Evolutionary conservation across 2,888 invertebrate species (phyloP), one percentile per base, ranked within the genome.

Genomic region (Hoplodrina ambigua): DNA sequence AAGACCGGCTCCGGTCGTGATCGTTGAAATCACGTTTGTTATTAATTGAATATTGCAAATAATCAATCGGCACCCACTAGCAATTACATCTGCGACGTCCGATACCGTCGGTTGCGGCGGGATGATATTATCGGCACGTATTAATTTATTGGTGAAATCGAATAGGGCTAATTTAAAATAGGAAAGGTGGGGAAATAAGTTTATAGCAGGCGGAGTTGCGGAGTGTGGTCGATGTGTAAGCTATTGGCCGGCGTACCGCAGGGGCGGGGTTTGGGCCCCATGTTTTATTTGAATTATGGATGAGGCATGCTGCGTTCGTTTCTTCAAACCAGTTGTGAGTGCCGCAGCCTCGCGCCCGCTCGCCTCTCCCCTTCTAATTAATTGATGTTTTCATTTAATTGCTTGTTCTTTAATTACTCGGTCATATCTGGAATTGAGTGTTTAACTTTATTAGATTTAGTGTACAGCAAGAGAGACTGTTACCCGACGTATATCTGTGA

Each of bases 241-340:
- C 94, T 91, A 96, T 96, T 95, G 95, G 95, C 91, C 90, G 90
- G 92, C 90, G 92, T 93, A 88, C 89, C 89, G 85, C 94, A 93
- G 94, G 95, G 96, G 96, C 95, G 95, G 93, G 87, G 95, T 92
- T 88, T 92, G 93, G 94, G 91, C 87, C 94, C 94, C 95, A 95
- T 94, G 94, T 95, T 95, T 90, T 94, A 94, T 95, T 95, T 95
- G 95, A 95, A 95, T 95, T 94, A 96, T 95, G 95, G 95, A 95
- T 95, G 94, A 94, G 90, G 89, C 91, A 91, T 86, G 91, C 91
- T 90, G 90, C 89, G 90, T 89, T 88, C 91, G 91, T 86, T 88
- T 91, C 91, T 92, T 85, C 84, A 93, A 95, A 95, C 95, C 95
- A 95, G 95, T 95, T 94, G 94, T 89, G 93, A 90, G 90, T 89